Evolutionary conservation across 2,888 invertebrate species (phyloP).

Genomic region (Perithous albicinctus): DNA sequence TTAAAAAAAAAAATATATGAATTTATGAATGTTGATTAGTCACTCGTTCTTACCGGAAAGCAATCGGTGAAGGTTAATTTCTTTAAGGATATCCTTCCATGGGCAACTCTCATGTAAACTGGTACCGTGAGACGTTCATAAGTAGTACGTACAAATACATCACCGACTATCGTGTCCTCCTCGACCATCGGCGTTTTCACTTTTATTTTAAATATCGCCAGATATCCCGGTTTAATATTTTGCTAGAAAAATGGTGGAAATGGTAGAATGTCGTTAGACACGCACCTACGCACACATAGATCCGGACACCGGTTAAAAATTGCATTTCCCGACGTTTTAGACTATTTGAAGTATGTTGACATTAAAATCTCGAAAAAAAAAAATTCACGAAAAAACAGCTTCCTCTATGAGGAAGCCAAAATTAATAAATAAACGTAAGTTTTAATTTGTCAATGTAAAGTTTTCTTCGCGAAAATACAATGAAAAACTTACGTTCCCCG

Average conservation of each 20-base stretch:
- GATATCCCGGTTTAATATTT: constrained; percentile 87
- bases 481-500: constrained; percentile 79
- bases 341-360: too few relatives aligned
- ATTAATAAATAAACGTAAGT: neutral
- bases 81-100: constrained; percentile 88
- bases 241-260: too few relatives aligned
- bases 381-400: too few relatives aligned
- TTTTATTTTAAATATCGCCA: constrained; percentile 90
- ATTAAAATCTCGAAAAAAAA: too few relatives aligned
- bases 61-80: constrained; percentile 90
- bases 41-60: constrained; percentile 89
- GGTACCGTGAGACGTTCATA: constrained; percentile 90
- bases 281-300: too few relatives aligned
- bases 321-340: too few relatives aligned
- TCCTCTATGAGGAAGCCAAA: too few relatives aligned
- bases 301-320: too few relatives aligned
- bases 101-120: constrained; percentile 91
- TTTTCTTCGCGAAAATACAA: neutral
- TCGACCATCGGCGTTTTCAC: constrained; percentile 90
- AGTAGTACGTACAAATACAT: constrained; percentile 90
- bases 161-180: constrained; percentile 89
- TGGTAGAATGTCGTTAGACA: too few relatives aligned
- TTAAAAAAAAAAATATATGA: neutral
- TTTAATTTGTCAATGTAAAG: neutral
- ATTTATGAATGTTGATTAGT: neutral